phyloP scores from a whole-genome alignment of 2,888 invertebrate genomes.

The Gerosis bhagava region DNA sequence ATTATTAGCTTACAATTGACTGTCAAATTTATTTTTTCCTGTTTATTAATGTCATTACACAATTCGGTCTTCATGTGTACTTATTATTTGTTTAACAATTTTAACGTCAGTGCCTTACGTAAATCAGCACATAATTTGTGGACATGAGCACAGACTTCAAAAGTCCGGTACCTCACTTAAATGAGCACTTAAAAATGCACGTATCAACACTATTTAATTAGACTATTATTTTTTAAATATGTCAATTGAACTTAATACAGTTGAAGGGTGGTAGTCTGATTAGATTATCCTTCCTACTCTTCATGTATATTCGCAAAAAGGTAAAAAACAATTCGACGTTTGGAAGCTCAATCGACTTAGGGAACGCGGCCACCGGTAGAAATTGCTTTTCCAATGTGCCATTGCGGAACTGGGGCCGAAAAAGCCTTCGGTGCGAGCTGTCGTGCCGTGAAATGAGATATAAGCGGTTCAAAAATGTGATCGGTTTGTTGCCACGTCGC shows the following conservation, averaged over 20 bases:
- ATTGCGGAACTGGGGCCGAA: constrained; percentile 40
- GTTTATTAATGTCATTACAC: too few species aligned
- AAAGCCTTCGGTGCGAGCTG: constrained; percentile 48
- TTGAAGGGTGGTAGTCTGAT: constrained; percentile 3
- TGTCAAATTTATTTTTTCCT: too few species aligned
- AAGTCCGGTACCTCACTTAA: too few species aligned
- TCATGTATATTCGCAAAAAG: constrained; percentile 16
- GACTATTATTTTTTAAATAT: too few species aligned
- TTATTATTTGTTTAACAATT: too few species aligned
- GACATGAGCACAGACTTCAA: too few species aligned
- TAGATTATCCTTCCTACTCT: constrained; percentile 12
- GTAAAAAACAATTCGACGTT: constrained; percentile 18
- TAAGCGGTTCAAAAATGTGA: constrained; percentile 69
- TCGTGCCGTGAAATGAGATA: constrained; percentile 72
- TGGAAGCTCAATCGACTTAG: constrained; percentile 61
- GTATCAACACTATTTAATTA: too few species aligned
- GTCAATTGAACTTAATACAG: neutral
- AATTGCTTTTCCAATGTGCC: constrained; percentile 67
- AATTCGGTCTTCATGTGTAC: too few species aligned
- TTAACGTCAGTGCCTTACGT: too few species aligned
- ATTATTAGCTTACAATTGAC: too few species aligned
- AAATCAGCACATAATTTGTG: too few species aligned
- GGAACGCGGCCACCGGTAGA: constrained; percentile 52
- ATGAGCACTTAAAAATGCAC: too few species aligned
- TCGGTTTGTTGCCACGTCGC: constrained; percentile 45